phyloP scores from a whole-genome alignment of 2,797 vertebrate species.

The Chloroceryle inda region DNA sequence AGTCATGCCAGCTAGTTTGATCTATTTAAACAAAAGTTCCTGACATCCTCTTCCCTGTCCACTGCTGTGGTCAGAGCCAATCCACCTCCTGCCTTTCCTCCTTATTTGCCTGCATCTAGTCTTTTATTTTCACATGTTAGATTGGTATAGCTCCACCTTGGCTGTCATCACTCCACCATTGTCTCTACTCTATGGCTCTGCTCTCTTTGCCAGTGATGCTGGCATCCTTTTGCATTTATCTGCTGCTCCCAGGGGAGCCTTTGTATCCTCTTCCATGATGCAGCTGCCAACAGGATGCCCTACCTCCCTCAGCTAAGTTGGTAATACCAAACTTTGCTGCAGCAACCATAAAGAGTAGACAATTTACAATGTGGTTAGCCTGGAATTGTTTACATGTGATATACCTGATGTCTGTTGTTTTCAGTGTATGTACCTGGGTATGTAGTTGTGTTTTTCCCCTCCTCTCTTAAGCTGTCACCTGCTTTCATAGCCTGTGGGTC shows the following conservation, averaged over 20 bases:
- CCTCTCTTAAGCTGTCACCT: neutral
- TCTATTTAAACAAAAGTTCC: constrained; percentile 1
- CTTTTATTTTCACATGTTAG: neutral
- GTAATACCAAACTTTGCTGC: neutral
- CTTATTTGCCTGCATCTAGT: neutral
- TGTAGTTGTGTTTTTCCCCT: neutral
- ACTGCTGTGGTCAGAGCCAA: neutral
- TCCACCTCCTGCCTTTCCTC: neutral
- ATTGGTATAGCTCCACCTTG: neutral
- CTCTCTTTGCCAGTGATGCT: neutral
- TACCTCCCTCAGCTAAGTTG: neutral
- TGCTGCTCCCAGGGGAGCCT: neutral
- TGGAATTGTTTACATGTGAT: neutral
- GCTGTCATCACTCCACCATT: neutral
- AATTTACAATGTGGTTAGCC: neutral
- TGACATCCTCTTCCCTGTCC: neutral
- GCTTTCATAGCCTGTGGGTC: neutral
- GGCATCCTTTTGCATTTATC: neutral
- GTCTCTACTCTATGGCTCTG: neutral
- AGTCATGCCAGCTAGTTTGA: neutral
- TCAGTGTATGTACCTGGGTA: neutral
- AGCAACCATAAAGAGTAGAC: neutral
- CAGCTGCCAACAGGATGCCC: neutral
- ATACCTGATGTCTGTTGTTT: neutral
- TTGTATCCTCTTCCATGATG: neutral